Evolutionary conservation across 2,113 vertebrate species (phyloP).

Genomic region (Phalacrocorax pelagicus): DNA sequence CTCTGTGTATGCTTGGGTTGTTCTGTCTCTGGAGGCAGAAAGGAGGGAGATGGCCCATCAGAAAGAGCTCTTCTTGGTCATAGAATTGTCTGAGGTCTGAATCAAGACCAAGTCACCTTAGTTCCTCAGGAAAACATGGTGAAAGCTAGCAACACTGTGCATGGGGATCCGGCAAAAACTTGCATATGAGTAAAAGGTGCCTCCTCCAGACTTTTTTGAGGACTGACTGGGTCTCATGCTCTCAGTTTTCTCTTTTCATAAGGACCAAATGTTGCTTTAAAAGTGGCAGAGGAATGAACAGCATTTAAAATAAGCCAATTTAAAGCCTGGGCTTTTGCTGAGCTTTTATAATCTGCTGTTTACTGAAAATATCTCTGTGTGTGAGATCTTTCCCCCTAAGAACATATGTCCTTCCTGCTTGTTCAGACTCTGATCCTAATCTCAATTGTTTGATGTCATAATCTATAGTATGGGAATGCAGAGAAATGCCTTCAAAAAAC

Average conservation of each 20-base stretch:
- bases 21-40: not conserved
- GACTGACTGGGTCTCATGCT: not conserved
- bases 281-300: not conserved
- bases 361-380: conserved; percentile 40
- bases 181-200: not conserved
- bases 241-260: not conserved
- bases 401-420: conserved; percentile 58
- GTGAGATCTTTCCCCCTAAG: conserved; percentile 37
- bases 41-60: not conserved
- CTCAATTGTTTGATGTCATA: conserved; percentile 56
- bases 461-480: conserved; percentile 47
- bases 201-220: not conserved
- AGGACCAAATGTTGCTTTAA: conserved; percentile 27
- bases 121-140: not conserved
- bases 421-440: conserved; percentile 54
- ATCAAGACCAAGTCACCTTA: not conserved
- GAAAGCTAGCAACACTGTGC: not conserved
- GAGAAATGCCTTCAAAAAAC: conserved; percentile 2
- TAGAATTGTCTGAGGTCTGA: not conserved
- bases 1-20: not conserved
- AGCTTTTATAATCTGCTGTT: conserved; percentile 40
- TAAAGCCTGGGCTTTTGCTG: conserved; percentile 18
- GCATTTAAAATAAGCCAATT: not conserved
- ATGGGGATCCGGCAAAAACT: not conserved
- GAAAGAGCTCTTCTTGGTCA: not conserved